A percentile compares a stretch with the other conserved stretches of the same genome.
Evolutionary conservation across 2,888 invertebrate genomes (phyloP).

Genomic region (Teinopalpus imperialis): DNA sequence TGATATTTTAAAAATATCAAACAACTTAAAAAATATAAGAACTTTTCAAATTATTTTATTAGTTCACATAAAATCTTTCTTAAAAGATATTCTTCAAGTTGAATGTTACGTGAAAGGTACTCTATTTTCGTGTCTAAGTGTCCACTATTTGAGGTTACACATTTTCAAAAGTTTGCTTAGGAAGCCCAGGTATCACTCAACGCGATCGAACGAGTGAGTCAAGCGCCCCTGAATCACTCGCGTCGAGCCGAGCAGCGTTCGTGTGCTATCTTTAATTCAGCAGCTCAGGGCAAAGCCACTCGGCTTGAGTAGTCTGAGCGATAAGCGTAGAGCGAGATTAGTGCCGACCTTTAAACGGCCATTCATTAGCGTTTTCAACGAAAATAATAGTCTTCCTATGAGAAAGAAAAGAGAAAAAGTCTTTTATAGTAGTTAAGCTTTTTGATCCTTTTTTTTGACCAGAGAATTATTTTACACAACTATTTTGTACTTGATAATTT

Average conservation of each 20-base stretch:
- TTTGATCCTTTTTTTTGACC: too few species aligned
- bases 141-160: background rate
- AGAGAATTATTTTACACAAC: too few species aligned
- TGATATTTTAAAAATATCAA: too few species aligned
- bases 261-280: conserved; percentile 38
- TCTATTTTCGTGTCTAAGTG: too few species aligned
- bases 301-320: conserved; percentile 16
- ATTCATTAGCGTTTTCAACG: conserved; percentile 9
- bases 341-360: conserved; percentile 11
- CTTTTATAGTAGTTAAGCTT: too few species aligned
- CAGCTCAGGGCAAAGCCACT: conserved; percentile 28
- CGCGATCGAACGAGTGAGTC: conserved; percentile 15
- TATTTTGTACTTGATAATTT: too few species aligned
- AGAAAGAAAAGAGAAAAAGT: conserved; percentile 23
- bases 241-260: conserved; percentile 21
- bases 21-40: too few species aligned
- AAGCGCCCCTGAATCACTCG: conserved; percentile 23
- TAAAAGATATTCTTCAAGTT: too few species aligned
- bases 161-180: background rate
- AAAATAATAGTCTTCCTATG: conserved; percentile 16
- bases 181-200: background rate
- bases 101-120: too few species aligned
- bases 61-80: too few species aligned
- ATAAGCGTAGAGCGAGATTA: conserved; percentile 23
- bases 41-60: too few species aligned